phyloP scores from a whole-genome alignment of 2,113 vertebrate species.

The Leptosomus discolor region DNA sequence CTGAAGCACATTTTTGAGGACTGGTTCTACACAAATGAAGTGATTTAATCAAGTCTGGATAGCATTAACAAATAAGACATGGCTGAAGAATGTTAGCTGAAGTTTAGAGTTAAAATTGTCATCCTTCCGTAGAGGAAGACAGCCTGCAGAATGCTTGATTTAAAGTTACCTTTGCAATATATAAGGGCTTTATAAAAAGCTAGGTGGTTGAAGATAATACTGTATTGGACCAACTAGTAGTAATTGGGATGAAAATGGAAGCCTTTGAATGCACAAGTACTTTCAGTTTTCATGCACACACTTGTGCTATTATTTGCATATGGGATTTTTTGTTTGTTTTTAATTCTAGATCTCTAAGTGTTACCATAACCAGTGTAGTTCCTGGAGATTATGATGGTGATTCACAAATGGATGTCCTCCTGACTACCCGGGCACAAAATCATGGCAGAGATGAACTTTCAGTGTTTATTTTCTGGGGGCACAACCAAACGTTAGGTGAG shows the following conservation, averaged over 20 bases:
- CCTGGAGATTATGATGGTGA: slow-evolving; percentile 98
- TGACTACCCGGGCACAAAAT: slow-evolving; percentile 74
- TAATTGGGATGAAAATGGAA: neutral
- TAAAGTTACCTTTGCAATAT: neutral
- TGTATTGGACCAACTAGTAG: neutral
- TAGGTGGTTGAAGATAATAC: neutral
- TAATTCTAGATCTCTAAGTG: slow-evolving; percentile 58
- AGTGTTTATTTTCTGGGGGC: slow-evolving; percentile 90
- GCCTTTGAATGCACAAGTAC: neutral
- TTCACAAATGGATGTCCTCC: slow-evolving; percentile 96
- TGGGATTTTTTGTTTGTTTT: neutral
- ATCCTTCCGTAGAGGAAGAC: neutral
- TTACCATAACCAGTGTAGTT: slow-evolving; percentile 87
- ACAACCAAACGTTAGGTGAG: slow-evolving; percentile 91
- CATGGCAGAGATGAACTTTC: slow-evolving; percentile 33
- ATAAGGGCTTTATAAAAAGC: neutral
- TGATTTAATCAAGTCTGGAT: neutral
- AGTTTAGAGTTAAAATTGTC: neutral
- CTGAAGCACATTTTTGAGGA: neutral
- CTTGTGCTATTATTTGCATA: neutral
- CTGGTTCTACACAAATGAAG: neutral
- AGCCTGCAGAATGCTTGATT: neutral
- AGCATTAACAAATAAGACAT: neutral
- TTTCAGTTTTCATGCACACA: neutral
- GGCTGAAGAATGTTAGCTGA: neutral